Evolutionary conservation across 2,888 invertebrate genomes (phyloP), one percentile per base, ranked within the genome.

Genomic region (Spisula subtruncata): DNA sequence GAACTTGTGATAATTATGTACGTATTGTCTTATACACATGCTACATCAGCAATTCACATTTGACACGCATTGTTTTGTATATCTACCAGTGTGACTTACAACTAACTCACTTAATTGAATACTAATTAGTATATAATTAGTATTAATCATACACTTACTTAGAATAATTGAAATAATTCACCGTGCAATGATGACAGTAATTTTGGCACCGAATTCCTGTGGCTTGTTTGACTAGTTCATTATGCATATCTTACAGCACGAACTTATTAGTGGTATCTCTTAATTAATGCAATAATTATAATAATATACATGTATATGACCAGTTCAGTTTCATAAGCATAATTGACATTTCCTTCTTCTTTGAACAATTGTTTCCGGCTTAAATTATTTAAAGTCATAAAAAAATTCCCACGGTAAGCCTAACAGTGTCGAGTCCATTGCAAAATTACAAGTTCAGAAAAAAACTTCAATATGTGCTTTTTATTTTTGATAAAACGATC

Each of bases 61-160:
- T 92, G 92, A 89, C 92, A 92, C 51, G 85, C 89, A 89, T 92
- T 92, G 92, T 92, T 90, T 92, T 89, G 86, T 80, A 79, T 83
- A 46, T 75, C 51, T 46, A 83, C 54, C 10, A 79, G 60, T 83
- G 87, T 88, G 87, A 79, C 56, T 80, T 83, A 80, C 66, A 56
- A 54, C 54, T 83, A 48, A 83, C 80, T 83, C 46, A 80, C 25
- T 46, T 91, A 89, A 91, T 87, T 89, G 85, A 82, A 85, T 87
- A 91, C 82, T 91, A 89, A 89, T 87, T 81, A 85, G 66, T 12
- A 48, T 75, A 81, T 83, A 66, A n/a, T n/a, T n/a, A n/a, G n/a
- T n/a, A n/a, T n/a, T n/a, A n/a, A 91, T 56, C 87, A 83, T 81
- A 88, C 86, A 81, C 83, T 60, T 81, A 88, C 54, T 81, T 88